Conservation (phyloP, 2,888 invertebrate genomes). For the Drosophila anceps region DNA sequence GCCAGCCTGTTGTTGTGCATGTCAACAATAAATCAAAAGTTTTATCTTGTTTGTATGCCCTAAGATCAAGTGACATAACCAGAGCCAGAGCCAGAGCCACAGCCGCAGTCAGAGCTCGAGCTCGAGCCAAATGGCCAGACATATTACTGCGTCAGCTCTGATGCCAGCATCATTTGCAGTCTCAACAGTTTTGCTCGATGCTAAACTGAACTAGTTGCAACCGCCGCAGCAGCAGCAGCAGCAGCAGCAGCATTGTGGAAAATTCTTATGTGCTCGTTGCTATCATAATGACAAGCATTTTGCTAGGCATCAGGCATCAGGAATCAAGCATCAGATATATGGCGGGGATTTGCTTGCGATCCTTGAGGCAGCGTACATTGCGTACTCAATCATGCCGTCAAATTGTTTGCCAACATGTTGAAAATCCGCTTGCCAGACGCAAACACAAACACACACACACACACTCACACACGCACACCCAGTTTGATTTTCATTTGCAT, state of each 20-base stretch:
- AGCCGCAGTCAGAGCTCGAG: not conserved
- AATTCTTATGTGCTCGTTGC: slow-evolving; percentile 28
- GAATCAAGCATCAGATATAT: slow-evolving; percentile 12
- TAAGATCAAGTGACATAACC: slow-evolving; percentile 24
- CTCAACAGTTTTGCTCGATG: slow-evolving; percentile 46
- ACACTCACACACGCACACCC: not conserved
- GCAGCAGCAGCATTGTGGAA: slow-evolving; percentile 34
- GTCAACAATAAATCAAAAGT: slow-evolving; percentile 80
- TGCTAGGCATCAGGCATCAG: slow-evolving; percentile 4
- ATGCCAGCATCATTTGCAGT: slow-evolving; percentile 65
- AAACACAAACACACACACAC: slow-evolving; percentile 43
- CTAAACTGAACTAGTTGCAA: not conserved
- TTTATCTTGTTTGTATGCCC: slow-evolving; percentile 68
- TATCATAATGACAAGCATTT: slow-evolving; percentile 41
- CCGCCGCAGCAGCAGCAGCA: not conserved
- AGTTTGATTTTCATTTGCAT: slow-evolving; percentile 60
- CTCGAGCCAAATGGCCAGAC: slow-evolving; percentile 43
- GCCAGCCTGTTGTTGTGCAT: slow-evolving; percentile 63
- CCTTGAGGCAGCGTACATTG: slow-evolving; percentile 21
- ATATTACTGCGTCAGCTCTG: slow-evolving; percentile 49
- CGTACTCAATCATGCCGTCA: slow-evolving; percentile 55
- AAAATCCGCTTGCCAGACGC: slow-evolving; percentile 66
- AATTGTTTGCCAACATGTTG: slow-evolving; percentile 70
- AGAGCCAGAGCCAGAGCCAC: not conserved
- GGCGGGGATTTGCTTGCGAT: slow-evolving; percentile 18